A percentile compares a stretch with the other conserved stretches of the same genome.
Conservation (phyloP, 2,113 vertebrate species). For the Cepphus grylle region DNA sequence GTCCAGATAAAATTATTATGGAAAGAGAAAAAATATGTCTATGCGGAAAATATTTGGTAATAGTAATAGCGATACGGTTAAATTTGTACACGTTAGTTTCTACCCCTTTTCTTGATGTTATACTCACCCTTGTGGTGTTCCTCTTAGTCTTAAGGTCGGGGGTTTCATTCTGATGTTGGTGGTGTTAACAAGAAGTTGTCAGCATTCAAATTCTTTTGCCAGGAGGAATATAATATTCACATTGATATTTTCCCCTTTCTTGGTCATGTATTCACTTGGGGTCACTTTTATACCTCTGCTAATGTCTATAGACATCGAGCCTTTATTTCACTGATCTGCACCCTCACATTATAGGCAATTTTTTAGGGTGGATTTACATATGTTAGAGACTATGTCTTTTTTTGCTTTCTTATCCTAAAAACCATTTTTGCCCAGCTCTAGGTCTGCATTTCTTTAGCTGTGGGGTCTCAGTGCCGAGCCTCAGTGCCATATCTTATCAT, state of each 20-base stretch:
- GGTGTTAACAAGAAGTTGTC: rapidly evolving
- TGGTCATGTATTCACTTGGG: background rate
- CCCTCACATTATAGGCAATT: background rate
- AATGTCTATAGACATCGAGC: background rate
- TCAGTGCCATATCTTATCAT: background rate
- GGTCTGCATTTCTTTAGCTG: background rate
- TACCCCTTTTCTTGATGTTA: background rate
- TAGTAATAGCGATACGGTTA: background rate
- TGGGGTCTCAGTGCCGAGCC: background rate
- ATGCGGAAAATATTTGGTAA: background rate
- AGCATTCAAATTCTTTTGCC: background rate
- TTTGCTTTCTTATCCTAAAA: background rate
- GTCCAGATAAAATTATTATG: background rate
- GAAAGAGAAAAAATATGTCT: background rate
- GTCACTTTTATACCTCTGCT: background rate
- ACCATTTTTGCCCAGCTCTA: background rate
- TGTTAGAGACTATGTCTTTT: background rate
- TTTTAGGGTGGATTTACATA: background rate
- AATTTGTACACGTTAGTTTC: background rate
- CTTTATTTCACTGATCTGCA: background rate
- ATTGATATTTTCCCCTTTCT: background rate
- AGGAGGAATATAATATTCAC: background rate
- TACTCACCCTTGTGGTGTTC: background rate
- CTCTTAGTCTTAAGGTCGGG: background rate
- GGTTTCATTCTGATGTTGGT: background rate